Conservation (phyloP, 2,888 invertebrate genomes). For the Cephus nigrinus region DNA sequence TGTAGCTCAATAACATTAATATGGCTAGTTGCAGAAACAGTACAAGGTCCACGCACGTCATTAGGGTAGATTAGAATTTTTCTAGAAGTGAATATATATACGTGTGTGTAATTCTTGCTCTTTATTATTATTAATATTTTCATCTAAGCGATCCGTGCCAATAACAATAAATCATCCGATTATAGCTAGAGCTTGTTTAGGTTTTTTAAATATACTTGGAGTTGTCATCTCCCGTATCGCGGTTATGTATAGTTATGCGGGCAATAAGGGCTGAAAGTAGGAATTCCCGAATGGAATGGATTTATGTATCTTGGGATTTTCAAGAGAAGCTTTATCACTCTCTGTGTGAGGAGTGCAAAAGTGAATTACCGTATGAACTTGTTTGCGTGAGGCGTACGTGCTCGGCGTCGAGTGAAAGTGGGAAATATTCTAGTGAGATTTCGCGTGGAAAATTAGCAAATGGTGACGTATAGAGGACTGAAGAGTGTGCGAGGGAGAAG, state of each 20-base stretch:
- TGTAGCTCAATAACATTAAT: not conserved
- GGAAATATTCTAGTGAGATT: not conserved
- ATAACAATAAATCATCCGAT: not conserved
- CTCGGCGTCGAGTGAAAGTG: not conserved
- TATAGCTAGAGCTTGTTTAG: too few relatives aligned
- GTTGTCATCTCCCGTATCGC: not conserved
- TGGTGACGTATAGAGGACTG: not conserved
- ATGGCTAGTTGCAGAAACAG: not conserved
- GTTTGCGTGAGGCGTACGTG: not conserved
- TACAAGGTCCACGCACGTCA: not conserved
- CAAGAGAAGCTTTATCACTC: not conserved
- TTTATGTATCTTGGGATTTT: not conserved
- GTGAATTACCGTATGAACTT: not conserved
- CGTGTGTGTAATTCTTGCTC: not conserved
- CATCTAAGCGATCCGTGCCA: not conserved
- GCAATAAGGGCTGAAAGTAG: not conserved
- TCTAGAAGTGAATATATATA: not conserved
- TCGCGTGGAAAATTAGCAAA: not conserved
- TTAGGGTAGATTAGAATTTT: not conserved
- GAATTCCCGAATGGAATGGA: not conserved
- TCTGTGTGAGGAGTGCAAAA: not conserved
- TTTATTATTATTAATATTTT: not conserved
- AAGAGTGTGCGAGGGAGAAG: not conserved
- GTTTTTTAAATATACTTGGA: not conserved
- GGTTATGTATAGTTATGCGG: not conserved